Evolutionary conservation across 2,113 vertebrate genomes (phyloP).

Genomic region (Marmota monax): DNA sequence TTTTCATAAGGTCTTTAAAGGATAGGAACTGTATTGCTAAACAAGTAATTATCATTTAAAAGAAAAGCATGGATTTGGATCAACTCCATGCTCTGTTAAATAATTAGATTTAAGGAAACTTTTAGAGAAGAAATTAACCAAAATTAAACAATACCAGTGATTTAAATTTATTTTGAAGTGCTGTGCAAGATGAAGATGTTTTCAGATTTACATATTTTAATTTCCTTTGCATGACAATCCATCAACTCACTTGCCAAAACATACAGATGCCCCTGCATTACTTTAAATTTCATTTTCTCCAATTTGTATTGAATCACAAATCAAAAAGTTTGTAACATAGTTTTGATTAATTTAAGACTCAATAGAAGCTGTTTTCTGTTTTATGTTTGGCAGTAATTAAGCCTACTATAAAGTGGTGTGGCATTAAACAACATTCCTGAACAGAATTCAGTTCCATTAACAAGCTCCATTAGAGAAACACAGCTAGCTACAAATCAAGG

Average conservation of each 20-base stretch:
- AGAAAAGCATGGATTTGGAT: neutral
- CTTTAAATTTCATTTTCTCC: conserved; percentile 70
- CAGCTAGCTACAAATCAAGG: conserved; percentile 71
- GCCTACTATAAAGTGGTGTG: conserved; percentile 54
- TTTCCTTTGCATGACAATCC: conserved; percentile 30
- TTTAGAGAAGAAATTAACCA: neutral
- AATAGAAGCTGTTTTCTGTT: conserved; percentile 63
- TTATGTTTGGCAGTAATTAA: conserved; percentile 79
- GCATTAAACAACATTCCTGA: conserved; percentile 58
- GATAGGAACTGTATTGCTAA: neutral
- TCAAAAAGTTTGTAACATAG: conserved; percentile 72
- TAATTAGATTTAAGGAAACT: neutral
- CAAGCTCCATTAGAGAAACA: conserved; percentile 70
- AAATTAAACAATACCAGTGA: neutral
- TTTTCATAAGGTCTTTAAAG: neutral
- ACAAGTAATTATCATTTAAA: neutral
- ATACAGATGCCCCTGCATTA: conserved; percentile 42
- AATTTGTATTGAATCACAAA: conserved; percentile 70
- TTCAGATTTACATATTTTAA: conserved; percentile 72
- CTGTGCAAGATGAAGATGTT: conserved; percentile 49
- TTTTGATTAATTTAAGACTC: conserved; percentile 74
- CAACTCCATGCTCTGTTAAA: neutral
- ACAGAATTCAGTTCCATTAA: conserved; percentile 71
- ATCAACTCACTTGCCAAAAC: conserved; percentile 64
- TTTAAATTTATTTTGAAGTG: conserved; percentile 61